phyloP scores from a whole-genome alignment of 37 sponge, comb jelly and placozoan species.

The Eunapius fragilis region DNA sequence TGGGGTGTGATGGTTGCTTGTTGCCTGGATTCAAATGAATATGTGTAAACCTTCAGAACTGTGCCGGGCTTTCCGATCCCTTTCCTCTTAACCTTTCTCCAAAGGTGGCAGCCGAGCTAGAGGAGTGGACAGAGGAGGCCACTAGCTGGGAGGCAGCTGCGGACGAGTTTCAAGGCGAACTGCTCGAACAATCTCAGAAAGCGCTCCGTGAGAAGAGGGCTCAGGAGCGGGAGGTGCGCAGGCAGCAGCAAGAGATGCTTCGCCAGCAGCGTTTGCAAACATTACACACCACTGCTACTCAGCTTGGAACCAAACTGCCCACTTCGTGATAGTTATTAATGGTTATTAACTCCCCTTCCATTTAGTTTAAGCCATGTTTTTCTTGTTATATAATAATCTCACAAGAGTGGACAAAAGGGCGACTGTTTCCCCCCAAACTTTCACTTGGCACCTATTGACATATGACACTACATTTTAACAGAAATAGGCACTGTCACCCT shows the following conservation, averaged over 20 bases:
- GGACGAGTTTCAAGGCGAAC: constrained; percentile 8
- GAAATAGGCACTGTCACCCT: too few species aligned
- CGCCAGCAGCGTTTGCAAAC: constrained; percentile 7
- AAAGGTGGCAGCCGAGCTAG: constrained; percentile 26
- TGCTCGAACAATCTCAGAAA: neutral
- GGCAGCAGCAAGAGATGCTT: constrained; percentile 4
- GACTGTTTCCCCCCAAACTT: too few species aligned
- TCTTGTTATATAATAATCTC: too few species aligned
- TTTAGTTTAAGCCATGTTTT: too few species aligned
- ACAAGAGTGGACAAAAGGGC: too few species aligned
- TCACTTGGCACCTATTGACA: too few species aligned
- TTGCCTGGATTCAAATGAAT: too few species aligned
- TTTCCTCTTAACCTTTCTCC: neutral
- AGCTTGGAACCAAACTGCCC: neutral
- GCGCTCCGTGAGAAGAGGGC: constrained; percentile 22
- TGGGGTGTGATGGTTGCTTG: too few species aligned
- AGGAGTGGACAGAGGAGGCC: constrained; percentile 33
- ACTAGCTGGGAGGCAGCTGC: constrained; percentile 39
- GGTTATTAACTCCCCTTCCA: neutral
- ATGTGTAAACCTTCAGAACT: too few species aligned
- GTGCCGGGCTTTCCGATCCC: neutral
- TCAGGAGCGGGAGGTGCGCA: constrained; percentile 29
- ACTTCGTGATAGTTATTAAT: too few species aligned
- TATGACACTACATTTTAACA: too few species aligned
- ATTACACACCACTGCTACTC: neutral